phyloP scores from a whole-genome alignment of 2,888 invertebrate species.

The Laothoe populi region DNA sequence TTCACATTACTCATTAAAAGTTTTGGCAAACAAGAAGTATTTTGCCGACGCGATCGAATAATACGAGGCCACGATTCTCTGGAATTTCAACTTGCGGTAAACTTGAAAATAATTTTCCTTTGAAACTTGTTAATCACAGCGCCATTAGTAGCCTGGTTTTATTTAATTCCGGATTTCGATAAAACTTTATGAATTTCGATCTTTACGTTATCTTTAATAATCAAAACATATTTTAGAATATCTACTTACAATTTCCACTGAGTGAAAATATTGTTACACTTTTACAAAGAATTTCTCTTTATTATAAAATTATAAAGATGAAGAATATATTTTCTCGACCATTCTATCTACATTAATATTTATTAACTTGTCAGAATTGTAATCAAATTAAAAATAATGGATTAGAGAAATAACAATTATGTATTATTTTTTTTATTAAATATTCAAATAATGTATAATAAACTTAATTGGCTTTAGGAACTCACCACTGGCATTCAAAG shows the following conservation, averaged over 20 bases:
- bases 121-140: slow-evolving; percentile 35
- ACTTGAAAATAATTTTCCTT: slow-evolving; percentile 46
- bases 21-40: slow-evolving; percentile 44
- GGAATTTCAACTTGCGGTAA: slow-evolving; percentile 46
- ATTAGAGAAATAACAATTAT: no score
- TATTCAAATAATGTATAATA: background rate
- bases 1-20: slow-evolving; percentile 42
- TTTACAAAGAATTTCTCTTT: no score
- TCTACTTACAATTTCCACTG: no score
- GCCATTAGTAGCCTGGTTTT: slow-evolving; percentile 35
- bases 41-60: slow-evolving; percentile 29
- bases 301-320: no score
- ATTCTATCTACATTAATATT: no score
- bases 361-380: no score
- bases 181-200: slow-evolving; percentile 12
- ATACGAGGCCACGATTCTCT: slow-evolving; percentile 42
- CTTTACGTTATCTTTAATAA: background rate
- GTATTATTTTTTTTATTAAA: no score
- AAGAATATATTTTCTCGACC: no score
- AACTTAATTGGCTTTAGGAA: background rate
- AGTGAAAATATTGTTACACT: no score
- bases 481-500: background rate
- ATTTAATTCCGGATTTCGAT: slow-evolving; percentile 37
- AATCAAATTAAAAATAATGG: no score
- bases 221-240: background rate